Base-by-base conservation (phyloP, 2,113 vertebrate genomes). In the Cisticola juncidis region DNA sequence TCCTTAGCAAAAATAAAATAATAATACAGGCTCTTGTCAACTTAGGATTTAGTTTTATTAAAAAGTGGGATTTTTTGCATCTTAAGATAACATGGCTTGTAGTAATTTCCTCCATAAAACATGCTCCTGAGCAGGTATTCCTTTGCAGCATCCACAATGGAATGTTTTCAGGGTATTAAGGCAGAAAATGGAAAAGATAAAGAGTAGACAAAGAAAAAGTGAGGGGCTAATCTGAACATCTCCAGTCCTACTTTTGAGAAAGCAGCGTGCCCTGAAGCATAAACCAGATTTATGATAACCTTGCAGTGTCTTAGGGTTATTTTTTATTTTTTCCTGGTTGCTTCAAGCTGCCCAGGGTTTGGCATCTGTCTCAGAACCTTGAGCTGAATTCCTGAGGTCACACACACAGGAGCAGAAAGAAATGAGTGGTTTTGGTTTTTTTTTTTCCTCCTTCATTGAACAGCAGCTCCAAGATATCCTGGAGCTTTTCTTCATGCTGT, bases 341-440 rank as follows among this genome's bases (percentile, higher is more conserved):
- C 45, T 82, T 69, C 47, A 24, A 22, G 50, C 45, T 82, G 82
- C 70, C 51, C 54, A 21, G 62, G 15, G 36, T 60, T 90, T 57
- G 51, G 62, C 13, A 5, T 69, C 77, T 69, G 24, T 17, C 64
- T 88, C 8, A 0, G 6, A 22, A 10, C 28, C 29, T 70, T 4
- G 33, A 35, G 9, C 50, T 54, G 29, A 50, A 12, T 50, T 48
- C 68, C 68, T 28, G 62, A n/a, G 80, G 35, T 85, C 35, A 7
- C 68, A 19, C 17, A 22, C 69, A 38, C 0, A 0, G 25, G 33
- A 74, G 48, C 65, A 31, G 44, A 24, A 54, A 6, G 36, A 44
- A 48, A 31, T 5, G 0, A 65, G 0, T 23, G 14, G 9, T 11
- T 9, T 36, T 51, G 9, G 19, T 9, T 36, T 51, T 26, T 51